Evolutionary conservation across 2,888 invertebrate species (phyloP).

Genomic region (Leucoma salicis): DNA sequence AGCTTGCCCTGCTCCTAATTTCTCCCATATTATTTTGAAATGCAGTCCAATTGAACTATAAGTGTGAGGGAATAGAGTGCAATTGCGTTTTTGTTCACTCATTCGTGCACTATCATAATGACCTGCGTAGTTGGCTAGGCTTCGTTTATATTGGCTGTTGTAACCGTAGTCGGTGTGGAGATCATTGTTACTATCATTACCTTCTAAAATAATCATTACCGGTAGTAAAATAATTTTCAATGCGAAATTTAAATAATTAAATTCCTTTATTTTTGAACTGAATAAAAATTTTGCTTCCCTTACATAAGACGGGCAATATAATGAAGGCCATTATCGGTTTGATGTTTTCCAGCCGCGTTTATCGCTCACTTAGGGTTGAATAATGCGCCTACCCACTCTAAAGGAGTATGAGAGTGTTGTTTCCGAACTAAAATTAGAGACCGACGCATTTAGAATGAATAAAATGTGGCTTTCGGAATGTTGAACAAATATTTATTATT

Average conservation of each 20-base stretch:
- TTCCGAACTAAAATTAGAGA: slow-evolving; percentile 29
- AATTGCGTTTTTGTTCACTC: too few relatives aligned
- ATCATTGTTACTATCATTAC: background rate
- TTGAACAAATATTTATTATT: background rate
- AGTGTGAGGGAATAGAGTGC: too few relatives aligned
- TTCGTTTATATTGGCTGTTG: too few relatives aligned
- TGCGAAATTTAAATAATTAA: too few relatives aligned
- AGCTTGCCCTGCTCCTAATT: too few relatives aligned
- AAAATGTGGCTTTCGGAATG: slow-evolving; percentile 8
- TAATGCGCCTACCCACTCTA: slow-evolving; percentile 25
- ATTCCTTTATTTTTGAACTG: slow-evolving; percentile 5
- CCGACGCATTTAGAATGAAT: slow-evolving; percentile 19
- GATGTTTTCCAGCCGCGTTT: slow-evolving; percentile 36
- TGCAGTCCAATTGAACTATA: too few relatives aligned
- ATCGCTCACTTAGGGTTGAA: slow-evolving; percentile 36
- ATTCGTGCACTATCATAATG: too few relatives aligned
- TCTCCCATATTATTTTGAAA: too few relatives aligned
- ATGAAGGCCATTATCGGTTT: slow-evolving; percentile 36
- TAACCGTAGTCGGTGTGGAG: too few relatives aligned
- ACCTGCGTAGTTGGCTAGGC: too few relatives aligned
- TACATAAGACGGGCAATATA: slow-evolving; percentile 25
- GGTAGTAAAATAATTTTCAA: background rate
- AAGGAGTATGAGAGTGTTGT: slow-evolving; percentile 1
- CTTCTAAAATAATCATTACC: background rate
- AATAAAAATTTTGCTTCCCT: slow-evolving; percentile 18